Evolutionary conservation across 2,113 vertebrate genomes (phyloP).

Genomic region (Beaufortia kweichowensis): DNA sequence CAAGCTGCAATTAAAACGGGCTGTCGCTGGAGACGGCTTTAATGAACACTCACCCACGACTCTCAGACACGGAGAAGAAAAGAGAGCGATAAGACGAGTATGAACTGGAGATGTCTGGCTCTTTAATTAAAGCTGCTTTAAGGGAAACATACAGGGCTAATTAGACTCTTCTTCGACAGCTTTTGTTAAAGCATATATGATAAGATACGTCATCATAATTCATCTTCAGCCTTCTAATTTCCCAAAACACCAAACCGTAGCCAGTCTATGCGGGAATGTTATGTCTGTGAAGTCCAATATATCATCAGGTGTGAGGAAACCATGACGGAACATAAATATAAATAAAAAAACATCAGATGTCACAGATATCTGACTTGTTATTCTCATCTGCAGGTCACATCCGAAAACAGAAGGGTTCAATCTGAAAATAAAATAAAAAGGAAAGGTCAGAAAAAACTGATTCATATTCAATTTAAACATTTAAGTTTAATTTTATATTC

Average conservation of each 20-base stretch:
- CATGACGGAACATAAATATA: neutral
- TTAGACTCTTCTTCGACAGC: constrained; percentile 21
- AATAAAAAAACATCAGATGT: neutral
- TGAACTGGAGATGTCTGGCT: neutral
- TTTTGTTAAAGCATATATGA: constrained; percentile 14
- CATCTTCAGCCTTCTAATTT: constrained; percentile 29
- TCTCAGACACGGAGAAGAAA: neutral
- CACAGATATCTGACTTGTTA: neutral
- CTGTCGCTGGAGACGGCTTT: constrained; percentile 41
- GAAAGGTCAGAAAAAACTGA: neutral
- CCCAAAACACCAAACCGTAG: neutral
- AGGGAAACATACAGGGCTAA: constrained; percentile 45
- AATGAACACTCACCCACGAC: constrained; percentile 32
- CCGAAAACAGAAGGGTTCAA: neutral
- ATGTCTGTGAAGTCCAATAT: neutral
- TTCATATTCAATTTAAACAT: too few relatives aligned
- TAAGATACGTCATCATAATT: constrained; percentile 29
- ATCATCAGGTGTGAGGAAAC: constrained; percentile 3
- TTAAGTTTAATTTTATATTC: too few relatives aligned
- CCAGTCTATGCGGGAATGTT: neutral
- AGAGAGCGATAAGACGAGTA: constrained; percentile 28
- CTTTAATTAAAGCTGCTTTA: constrained; percentile 44
- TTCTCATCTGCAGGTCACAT: neutral
- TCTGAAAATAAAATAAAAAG: neutral
- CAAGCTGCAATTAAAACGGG: constrained; percentile 52